These are phyloP conservation scores for Orchesella cincta DNA, from an alignment of 1,140 invertebrate species.

Conservation along the genomic window DNA sequence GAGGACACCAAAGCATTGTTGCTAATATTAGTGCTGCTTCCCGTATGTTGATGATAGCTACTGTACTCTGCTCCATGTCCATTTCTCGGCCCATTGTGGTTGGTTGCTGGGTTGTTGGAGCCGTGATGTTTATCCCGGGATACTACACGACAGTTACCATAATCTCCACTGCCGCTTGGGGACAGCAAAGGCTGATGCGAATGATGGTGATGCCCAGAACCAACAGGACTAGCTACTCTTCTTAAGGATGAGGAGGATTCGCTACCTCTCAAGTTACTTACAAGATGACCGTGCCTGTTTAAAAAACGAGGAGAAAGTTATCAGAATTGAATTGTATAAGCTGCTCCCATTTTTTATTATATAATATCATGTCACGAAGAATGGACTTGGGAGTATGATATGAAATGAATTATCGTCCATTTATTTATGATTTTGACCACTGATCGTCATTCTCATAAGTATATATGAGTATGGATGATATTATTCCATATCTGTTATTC, in stretches of 20 bases:
- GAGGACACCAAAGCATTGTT: neutral
- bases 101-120: neutral
- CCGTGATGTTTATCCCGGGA: neutral
- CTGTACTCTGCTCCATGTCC: neutral
- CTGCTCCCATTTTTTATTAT: too few species aligned
- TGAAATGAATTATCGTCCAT: too few species aligned
- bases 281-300: conserved; percentile 8
- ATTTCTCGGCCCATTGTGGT: neutral
- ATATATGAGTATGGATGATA: too few species aligned
- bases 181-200: neutral
- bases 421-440: too few species aligned
- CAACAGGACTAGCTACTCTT: neutral
- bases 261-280: conserved; percentile 6
- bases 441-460: too few species aligned
- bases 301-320: neutral
- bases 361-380: too few species aligned
- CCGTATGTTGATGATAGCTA: neutral
- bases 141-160: neutral
- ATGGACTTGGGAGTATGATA: too few species aligned
- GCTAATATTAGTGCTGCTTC: neutral
- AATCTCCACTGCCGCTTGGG: neutral
- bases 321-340: neutral
- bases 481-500: neutral
- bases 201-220: too few species aligned
- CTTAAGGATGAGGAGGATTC: conserved; percentile 9